A percentile compares a stretch with the other conserved stretches of the same genome.
These are phyloP conservation scores for Meteorus colon DNA, from an alignment of 2,888 invertebrate genomes.

Conservation along the genomic window DNA sequence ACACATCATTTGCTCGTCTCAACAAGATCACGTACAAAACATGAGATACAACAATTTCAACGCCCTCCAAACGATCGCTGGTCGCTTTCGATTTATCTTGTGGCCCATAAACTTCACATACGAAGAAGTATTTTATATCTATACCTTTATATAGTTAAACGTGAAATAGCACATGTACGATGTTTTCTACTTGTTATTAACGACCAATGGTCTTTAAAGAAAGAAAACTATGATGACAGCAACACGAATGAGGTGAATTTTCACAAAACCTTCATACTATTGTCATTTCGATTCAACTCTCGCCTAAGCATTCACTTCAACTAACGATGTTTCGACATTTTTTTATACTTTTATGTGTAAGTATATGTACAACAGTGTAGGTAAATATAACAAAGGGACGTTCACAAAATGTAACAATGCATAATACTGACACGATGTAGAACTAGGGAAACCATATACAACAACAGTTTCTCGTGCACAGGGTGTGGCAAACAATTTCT, in stretches of 20 bases:
- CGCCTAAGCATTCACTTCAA: neutral
- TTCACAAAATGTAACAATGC: slow-evolving; percentile 3
- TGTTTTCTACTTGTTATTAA: neutral
- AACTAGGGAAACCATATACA: slow-evolving; percentile 7
- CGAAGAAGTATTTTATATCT: neutral
- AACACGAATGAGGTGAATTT: neutral
- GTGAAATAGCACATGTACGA: neutral
- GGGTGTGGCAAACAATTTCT: neutral
- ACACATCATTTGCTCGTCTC: slow-evolving; percentile 1
- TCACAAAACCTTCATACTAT: neutral
- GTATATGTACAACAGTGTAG: neutral
- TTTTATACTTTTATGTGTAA: neutral
- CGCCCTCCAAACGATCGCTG: slow-evolving; percentile 20
- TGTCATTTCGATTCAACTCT: neutral
- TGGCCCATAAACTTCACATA: slow-evolving; percentile 12
- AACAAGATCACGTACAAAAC: neutral
- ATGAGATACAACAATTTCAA: neutral
- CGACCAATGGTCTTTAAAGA: neutral
- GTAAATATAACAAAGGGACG: neutral
- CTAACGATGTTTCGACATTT: neutral
- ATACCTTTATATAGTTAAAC: neutral
- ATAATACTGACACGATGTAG: slow-evolving; percentile 1
- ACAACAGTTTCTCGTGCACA: neutral
- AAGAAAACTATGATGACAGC: neutral
- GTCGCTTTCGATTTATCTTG: slow-evolving; percentile 20